A percentile compares a stretch with the other conserved stretches of the same genome.
phyloP scores from a whole-genome alignment of 2,113 vertebrate species.

The Aspidoscelis tigris region DNA sequence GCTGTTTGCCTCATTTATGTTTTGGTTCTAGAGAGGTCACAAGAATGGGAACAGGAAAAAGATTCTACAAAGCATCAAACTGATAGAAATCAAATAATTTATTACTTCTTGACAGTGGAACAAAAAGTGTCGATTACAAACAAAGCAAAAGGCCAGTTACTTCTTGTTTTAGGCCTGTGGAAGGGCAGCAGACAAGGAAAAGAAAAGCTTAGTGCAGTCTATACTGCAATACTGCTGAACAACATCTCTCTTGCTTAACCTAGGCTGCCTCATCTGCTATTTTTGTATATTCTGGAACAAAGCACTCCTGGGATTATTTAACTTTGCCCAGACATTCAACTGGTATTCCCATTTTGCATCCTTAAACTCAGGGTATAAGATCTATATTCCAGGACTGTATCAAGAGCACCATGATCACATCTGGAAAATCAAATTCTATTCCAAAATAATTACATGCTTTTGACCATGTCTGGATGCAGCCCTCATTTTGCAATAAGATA shows the following conservation, averaged over 20 bases:
- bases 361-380: no score
- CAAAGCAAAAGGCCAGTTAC: slow-evolving; percentile 2
- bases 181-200: neutral
- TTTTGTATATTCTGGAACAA: no score
- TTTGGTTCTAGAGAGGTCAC: slow-evolving; percentile 4
- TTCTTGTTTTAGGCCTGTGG: neutral
- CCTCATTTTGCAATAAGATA: slow-evolving; percentile 19
- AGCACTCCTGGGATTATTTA: no score
- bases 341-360: no score
- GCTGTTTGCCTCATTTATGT: neutral
- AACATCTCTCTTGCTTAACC: slow-evolving; percentile 37
- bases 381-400: no score
- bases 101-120: slow-evolving; percentile 14
- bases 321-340: no score
- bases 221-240: neutral
- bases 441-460: no score
- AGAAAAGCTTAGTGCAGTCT: neutral
- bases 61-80: neutral
- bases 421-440: no score
- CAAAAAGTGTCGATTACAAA: slow-evolving; percentile 4
- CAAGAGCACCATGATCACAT: no score
- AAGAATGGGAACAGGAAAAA: slow-evolving; percentile 13
- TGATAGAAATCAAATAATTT: slow-evolving; percentile 27
- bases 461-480: no score
- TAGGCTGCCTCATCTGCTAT: neutral